Base-by-base conservation (phyloP, 2,113 vertebrate genomes). In the Pomatorhinus ruficollis region DNA sequence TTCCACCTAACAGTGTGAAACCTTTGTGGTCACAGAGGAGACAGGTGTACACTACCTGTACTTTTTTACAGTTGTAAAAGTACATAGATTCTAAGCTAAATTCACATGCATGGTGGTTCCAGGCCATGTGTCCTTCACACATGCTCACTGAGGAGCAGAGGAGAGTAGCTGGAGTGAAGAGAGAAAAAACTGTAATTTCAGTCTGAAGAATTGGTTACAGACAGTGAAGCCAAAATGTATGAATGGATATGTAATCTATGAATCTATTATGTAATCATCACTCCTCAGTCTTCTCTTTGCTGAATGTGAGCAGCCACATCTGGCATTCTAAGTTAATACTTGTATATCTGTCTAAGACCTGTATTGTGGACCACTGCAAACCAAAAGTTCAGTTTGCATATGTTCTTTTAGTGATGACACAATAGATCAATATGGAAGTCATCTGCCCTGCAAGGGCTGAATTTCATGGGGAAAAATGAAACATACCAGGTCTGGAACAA, bases 301-400 rank as follows among this genome's bases (percentile, higher is more conserved):
- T 39, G 18, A 39, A n/a, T 0, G 0, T 50, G 28, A 70, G 8
- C 22, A 8, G 6, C 11, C 9, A 50, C 5, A 21, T 27, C 42
- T 71, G 28, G 6, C n/a, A 72, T 54, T 47, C 25, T 25, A 61
- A 79, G 4, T 52, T 30, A 65, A n/a, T 37, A 35, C 3, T 15
- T 37, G 3, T n/a, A 1, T 28, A 30, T 39, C 11, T 61, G 4
- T 37, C 14, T 65, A 63, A 71, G 35, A 45, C 54, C 12, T 45
- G 6, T 18, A 39, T 11, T 39, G 8, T 33, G 15, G 2, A 76
- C 28, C 24, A 45, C 20, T 23, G 52, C 35, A 76, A 71, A 59
- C 4, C 15, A 11, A 6, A 82, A 79, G 16, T 44, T 72, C 49
- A 44, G 12, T 44, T 52, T 71, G 5, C 20, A 30, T 18, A 15